Conservation (phyloP, 2,113 vertebrate species). For the Nothobranchius kuhntae region DNA sequence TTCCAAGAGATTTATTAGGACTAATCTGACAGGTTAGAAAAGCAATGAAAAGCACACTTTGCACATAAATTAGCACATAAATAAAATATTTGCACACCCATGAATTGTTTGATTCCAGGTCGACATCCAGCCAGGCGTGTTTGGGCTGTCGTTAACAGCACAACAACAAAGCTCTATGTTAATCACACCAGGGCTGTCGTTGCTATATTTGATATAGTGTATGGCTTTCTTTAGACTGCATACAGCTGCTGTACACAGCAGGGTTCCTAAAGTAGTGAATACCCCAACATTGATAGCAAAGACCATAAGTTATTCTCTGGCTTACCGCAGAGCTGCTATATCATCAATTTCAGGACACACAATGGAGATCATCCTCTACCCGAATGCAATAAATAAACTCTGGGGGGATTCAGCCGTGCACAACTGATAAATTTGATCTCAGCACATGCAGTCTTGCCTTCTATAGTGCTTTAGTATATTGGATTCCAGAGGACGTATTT, state of each 20-base stretch:
- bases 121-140: not conserved
- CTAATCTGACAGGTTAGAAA: conserved; percentile 16
- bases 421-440: conserved; percentile 29
- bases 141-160: conserved; percentile 24
- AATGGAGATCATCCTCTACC: conserved; percentile 20
- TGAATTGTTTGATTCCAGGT: conserved; percentile 22
- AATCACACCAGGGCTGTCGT: conserved; percentile 2
- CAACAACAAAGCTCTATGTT: conserved; percentile 15
- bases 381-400: conserved; percentile 32
- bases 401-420: conserved; percentile 21
- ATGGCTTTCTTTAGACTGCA: not conserved
- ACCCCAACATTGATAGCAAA: conserved; percentile 8
- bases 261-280: conserved; percentile 8
- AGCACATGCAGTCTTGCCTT: conserved; percentile 25
- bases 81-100: conserved; percentile 18
- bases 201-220: not conserved
- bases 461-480: conserved; percentile 27
- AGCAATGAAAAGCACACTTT: not conserved
- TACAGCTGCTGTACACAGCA: not conserved
- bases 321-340: not conserved
- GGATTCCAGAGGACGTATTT: conserved; percentile 68
- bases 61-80: not conserved
- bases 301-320: conserved; percentile 19
- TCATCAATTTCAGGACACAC: conserved; percentile 20
- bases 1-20: conserved; percentile 12